A percentile compares a stretch with the other conserved stretches of the same genome.
Evolutionary conservation across 2,888 invertebrate genomes (phyloP).

Genomic region (Uloborus plumipes): DNA sequence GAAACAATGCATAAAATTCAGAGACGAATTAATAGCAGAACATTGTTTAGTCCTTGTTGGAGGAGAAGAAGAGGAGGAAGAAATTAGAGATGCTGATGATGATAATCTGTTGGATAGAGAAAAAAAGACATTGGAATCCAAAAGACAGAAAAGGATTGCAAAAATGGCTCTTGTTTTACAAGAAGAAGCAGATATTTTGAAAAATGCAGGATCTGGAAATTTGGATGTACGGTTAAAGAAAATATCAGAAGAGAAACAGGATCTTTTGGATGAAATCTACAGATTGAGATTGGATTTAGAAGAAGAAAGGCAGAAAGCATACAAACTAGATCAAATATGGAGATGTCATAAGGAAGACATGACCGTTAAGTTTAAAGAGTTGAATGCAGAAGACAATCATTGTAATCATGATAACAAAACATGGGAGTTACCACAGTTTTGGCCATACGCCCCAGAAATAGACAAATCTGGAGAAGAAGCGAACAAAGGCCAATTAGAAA

Average conservation of each 20-base stretch:
- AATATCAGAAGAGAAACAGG: slow-evolving; percentile 62
- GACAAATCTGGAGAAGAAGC: no score
- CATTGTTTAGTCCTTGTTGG: slow-evolving; percentile 70
- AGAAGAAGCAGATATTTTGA: slow-evolving; percentile 83
- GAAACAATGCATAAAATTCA: slow-evolving; percentile 84
- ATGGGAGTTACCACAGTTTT: no score
- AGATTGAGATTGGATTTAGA: slow-evolving; percentile 60
- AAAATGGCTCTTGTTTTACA: slow-evolving; percentile 79
- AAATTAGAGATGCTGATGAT: slow-evolving; percentile 14
- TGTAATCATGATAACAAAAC: no score
- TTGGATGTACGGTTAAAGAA: slow-evolving; percentile 69
- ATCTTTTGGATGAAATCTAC: slow-evolving; percentile 63
- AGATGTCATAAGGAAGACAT: no score
- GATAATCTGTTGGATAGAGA: slow-evolving; percentile 16
- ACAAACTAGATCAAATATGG: slow-evolving; percentile 51
- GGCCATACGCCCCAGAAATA: no score
- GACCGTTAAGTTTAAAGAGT: no score
- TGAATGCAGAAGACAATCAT: no score
- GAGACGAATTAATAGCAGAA: slow-evolving; percentile 86
- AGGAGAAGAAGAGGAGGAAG: slow-evolving; percentile 49
- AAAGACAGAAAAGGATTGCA: slow-evolving; percentile 64
- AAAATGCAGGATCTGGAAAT: slow-evolving; percentile 81
- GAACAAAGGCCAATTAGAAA: no score
- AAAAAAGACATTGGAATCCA: slow-evolving; percentile 53
- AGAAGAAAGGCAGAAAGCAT: slow-evolving; percentile 62